Base-by-base conservation (phyloP, 1,140 invertebrate species). In the Diorhabda carinulata region DNA sequence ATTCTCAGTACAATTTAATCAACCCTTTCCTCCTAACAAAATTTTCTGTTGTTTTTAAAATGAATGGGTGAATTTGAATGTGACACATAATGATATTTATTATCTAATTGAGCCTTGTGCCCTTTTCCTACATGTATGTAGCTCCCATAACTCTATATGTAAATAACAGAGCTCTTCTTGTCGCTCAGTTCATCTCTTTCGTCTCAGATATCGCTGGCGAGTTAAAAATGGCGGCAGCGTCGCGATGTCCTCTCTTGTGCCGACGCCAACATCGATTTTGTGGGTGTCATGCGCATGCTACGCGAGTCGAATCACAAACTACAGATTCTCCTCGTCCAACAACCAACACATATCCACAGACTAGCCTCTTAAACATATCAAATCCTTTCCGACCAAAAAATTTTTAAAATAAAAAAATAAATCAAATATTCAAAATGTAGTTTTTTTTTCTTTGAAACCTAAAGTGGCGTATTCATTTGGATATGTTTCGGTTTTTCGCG, bases 181-280 rank as follows among this genome's bases (percentile, higher is more conserved):
- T 6, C 45, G 41, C 40, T 2, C 43, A 66, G 69, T 70, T 70
- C 9, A 67, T 40, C 45, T 10, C 40, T 63, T 45, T 42, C 41
- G n/a, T 25, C 52, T 25, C 60, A 72, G 71, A 72, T 72, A 64
- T 45, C 71, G 67, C 71, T 69, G 42, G 42, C 5, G 40, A 43
- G 40, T 42, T 25, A n/a, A 59, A n/a, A 59, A 40, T 10, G 57
- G 40, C 9, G 40, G 4, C 1, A 6, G 43, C 40, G 40, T 62
- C 8, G 5, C 65, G 42, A 44, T 25, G 66, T 61, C 52, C 68
- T 61, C 57, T 60, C 58, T 57, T 67, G 66, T 71, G 73, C 71
- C 69, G 67, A 57, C 72, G 69, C 61, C 69, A 68, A 42, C 68
- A 76, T 76, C 75, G 75, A 76, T 76, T 73, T 73, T 70, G 57